Base-by-base conservation (phyloP, 2,797 vertebrate genomes). In the Gymnoscopelus braueri region DNA sequence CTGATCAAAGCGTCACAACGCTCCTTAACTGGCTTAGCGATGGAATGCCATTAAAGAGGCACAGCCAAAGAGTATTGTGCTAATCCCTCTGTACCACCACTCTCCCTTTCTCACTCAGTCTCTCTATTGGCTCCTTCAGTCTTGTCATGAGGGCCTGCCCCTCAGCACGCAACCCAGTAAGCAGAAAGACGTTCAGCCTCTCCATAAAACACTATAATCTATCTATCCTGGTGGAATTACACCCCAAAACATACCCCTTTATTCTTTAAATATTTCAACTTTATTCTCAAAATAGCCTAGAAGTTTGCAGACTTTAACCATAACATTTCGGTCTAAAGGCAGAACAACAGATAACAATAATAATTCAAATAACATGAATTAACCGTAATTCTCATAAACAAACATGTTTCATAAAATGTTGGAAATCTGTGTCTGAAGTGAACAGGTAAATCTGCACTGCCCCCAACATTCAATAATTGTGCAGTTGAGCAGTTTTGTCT, bases 71-170 rank as follows among this genome's bases (percentile, higher is more conserved):
- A 83, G 78, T 82, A 84, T 82, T 63, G 9, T 54, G 48, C 60
- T 83, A 79, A 87, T 87, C 88, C 69, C 52, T 82, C 74, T 82
- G 78, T 74, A 71, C 71, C 65, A 53, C 67, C 65, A 53, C 67
- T 75, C 50, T 63, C 60, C 12, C 48, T 53, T 66, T 71, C 11
- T 51, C 51, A 63, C 54, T 32, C 64, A 26, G 12, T 14, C 66
- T 55, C 64, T 60, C 51, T 58, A 53, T 67, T 71, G 75, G 19
- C 68, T 67, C 66, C 59, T 69, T 68, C 60, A 52, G 7, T 77
- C 71, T 75, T 60, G 64, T 58, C 51, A 6, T 39, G 29, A 44
- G 39, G 7, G 32, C 7, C 72, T 57, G 39, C 19, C 65, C 69
- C 64, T 68, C 14, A 66, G 64, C 35, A 60, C 77, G 35, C 35